These are phyloP conservation scores for Ursus arctos DNA, from an alignment of 2,113 vertebrate species.

Conservation along the genomic window DNA sequence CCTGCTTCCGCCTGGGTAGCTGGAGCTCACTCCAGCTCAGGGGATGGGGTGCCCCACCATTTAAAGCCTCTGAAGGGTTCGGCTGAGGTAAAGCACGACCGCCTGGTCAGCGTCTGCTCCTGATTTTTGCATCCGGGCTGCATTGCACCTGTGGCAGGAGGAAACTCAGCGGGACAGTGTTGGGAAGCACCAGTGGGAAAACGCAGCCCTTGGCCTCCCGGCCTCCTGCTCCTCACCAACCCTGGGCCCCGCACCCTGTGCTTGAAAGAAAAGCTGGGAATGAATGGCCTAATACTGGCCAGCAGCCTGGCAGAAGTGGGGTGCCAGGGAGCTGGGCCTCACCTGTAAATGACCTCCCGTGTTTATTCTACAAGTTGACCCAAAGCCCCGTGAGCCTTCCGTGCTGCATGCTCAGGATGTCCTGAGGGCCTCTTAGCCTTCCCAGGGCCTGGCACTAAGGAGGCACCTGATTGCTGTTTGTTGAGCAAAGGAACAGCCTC, in stretches of 20 bases:
- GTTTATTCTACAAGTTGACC: background rate
- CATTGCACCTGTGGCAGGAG: slow-evolving; percentile 27
- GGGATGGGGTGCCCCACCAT: background rate
- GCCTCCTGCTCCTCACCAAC: background rate
- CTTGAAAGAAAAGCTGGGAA: background rate
- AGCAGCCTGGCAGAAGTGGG: background rate
- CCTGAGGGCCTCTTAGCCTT: background rate
- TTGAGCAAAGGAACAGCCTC: background rate
- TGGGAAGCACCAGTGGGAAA: background rate
- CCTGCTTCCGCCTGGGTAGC: background rate
- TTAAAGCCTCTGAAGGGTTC: background rate
- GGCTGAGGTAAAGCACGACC: background rate
- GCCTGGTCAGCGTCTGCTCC: slow-evolving; percentile 35
- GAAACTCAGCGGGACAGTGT: background rate
- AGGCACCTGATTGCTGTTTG: background rate
- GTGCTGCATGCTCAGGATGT: background rate
- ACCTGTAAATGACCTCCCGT: background rate
- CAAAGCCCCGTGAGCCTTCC: background rate
- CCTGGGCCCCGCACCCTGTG: background rate
- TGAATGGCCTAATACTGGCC: background rate
- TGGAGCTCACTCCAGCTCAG: background rate
- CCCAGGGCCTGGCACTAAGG: background rate
- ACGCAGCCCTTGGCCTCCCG: background rate
- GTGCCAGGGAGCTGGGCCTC: background rate
- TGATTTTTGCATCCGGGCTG: slow-evolving; percentile 11